These are phyloP conservation scores for Picus viridis DNA, from an alignment of 2,797 vertebrate species.

Conservation along the genomic window DNA sequence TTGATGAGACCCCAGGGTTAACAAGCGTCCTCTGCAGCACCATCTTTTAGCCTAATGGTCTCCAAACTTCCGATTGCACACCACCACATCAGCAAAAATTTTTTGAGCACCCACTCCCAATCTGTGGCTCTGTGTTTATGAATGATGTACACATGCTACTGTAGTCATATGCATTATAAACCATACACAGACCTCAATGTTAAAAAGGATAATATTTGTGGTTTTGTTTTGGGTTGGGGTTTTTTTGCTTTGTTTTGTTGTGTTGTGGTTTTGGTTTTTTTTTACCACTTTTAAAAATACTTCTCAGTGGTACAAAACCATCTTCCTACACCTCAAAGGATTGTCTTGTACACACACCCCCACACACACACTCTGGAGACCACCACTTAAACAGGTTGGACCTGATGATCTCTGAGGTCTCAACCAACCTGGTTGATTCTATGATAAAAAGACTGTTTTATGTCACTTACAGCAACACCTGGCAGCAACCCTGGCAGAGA, in stretches of 20 bases:
- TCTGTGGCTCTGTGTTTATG: neutral
- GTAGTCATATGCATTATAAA: neutral
- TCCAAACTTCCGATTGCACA: neutral
- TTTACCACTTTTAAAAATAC: neutral
- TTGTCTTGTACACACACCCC: neutral
- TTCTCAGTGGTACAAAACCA: neutral
- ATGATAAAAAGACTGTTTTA: accelerated
- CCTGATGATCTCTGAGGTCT: too few relatives aligned
- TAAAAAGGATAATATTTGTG: neutral
- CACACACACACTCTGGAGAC: neutral
- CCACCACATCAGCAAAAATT: neutral
- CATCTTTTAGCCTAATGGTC: neutral
- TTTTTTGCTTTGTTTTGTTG: too few relatives aligned
- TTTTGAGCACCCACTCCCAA: neutral
- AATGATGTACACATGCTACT: neutral
- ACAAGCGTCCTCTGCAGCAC: neutral
- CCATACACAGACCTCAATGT: neutral
- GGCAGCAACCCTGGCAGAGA: neutral
- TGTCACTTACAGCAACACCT: neutral
- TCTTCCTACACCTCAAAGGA: accelerated
- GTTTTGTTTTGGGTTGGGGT: too few relatives aligned
- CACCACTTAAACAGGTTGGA: neutral
- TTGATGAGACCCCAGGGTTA: neutral
- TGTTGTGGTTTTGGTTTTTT: too few relatives aligned
- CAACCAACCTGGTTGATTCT: too few relatives aligned